Percentiles rank a stretch among this genome's conserved stretches.
Evolutionary conservation across 2,888 invertebrate genomes (phyloP).

Genomic region (Meteorus colon): DNA sequence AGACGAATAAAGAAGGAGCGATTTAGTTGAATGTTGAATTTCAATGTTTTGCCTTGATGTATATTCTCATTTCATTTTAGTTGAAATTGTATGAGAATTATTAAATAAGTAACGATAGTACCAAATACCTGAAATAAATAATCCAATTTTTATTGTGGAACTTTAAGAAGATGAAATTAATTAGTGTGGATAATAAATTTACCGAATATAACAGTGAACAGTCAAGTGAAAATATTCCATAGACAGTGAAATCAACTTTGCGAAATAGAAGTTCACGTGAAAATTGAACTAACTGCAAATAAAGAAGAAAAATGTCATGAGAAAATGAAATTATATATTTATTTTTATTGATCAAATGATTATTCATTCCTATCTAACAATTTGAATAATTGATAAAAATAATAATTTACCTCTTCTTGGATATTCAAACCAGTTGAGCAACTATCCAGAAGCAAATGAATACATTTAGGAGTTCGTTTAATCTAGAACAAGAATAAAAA

Average conservation of each 20-base stretch:
- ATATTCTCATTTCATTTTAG: neutral
- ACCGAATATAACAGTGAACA: conserved; percentile 20
- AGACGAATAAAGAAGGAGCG: too few relatives aligned
- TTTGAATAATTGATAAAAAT: neutral
- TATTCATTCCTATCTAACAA: too few relatives aligned
- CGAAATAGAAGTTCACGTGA: conserved; percentile 38
- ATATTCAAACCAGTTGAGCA: conserved; percentile 28
- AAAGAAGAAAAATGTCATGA: neutral
- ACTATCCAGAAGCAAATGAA: conserved; percentile 39
- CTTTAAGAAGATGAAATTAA: neutral
- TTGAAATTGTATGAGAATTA: conserved; percentile 20
- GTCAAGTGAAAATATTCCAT: conserved; percentile 21
- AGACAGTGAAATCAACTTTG: conserved; percentile 39
- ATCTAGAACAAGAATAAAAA: conserved; percentile 27
- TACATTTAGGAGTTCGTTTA: conserved; percentile 23
- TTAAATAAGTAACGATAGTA: conserved; percentile 14
- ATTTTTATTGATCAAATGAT: neutral
- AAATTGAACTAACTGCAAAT: conserved; percentile 38
- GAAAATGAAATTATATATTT: neutral
- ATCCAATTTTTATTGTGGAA: neutral
- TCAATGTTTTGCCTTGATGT: too few relatives aligned
- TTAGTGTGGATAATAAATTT: neutral
- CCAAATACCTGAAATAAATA: conserved; percentile 10
- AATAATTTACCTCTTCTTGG: conserved; percentile 36
- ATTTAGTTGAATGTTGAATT: too few relatives aligned